Base-by-base conservation (phyloP, 1,140 invertebrate genomes). In the Anastrepha obliqua region DNA sequence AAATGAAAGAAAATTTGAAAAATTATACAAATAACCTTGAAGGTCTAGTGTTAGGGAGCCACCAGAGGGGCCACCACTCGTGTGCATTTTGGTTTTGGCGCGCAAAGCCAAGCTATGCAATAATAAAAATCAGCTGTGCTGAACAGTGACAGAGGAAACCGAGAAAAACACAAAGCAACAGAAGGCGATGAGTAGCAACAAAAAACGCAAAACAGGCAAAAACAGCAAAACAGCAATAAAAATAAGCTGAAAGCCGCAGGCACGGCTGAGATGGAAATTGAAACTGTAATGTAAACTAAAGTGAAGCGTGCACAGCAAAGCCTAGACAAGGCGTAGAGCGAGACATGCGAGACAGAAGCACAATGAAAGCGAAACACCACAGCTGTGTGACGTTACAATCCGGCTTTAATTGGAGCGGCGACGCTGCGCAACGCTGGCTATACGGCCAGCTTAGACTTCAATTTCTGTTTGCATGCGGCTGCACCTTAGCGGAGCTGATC, bases 391-490 rank as follows among this genome's bases (percentile, higher is more conserved):
- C 74, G 74, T 81, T 11, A 74, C 13, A 44, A 74, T 74, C n/a
- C n/a, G 74, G 47, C 47, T 81, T 81, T 81, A 81, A 81, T 81
- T 81, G 42, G 74, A 58, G 17, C 74, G 44, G 74, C 74, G 15
- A 5, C 67, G 74, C n/a, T 9, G 60, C 60, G n/a, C n/a, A 13
- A 17, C 60, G n/a, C 60, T 62, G 60, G 60, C 60, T 62, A 8
- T n/a, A 4, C 60, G 51, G 67, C 42, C 42, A 42, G 67, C 67
- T 74, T 44, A 74, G 44, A 15, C 67, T 74, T 17, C 39, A 74
- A 17, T 39, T 6, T 47, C 39, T 17, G 67, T 39, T 15, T 47
- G 67, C 39, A 42, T 17, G 60, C 60, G 9, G 13, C 17, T 17
- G 13, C 67, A 6, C 4, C 67, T 74, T 39, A 74, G 42, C 67